phyloP scores from a whole-genome alignment of 2,797 vertebrate genomes.

The Microctenopoma steveboyesi region DNA sequence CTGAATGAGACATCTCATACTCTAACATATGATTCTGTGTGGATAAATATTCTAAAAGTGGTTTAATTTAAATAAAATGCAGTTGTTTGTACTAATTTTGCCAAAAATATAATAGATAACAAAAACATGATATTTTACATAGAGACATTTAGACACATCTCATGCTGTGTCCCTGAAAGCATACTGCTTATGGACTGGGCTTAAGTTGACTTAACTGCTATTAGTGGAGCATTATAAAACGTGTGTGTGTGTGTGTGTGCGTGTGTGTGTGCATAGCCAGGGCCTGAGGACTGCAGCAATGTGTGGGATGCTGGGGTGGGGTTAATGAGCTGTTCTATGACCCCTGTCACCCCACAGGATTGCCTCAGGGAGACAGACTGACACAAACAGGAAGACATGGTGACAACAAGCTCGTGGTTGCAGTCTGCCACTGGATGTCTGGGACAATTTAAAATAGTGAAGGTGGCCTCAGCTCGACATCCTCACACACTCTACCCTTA shows the following conservation, averaged over 20 bases:
- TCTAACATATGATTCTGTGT: constrained; percentile 4
- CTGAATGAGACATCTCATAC: constrained; percentile 39
- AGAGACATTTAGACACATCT: constrained; percentile 36
- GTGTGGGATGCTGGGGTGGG: constrained; percentile 79
- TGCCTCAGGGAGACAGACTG: constrained; percentile 70
- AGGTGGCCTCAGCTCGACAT: constrained; percentile 15
- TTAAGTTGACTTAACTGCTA: constrained; percentile 79
- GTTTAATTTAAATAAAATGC: not conserved
- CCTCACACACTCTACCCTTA: not conserved
- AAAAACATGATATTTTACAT: not conserved
- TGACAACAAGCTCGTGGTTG: constrained; percentile 69
- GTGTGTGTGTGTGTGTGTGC: constrained; percentile 51
- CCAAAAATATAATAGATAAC: not conserved
- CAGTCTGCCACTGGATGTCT: constrained; percentile 50
- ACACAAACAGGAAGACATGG: constrained; percentile 80
- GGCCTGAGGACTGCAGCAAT: constrained; percentile 74
- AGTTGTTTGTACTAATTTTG: constrained; percentile 1
- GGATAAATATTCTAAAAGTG: constrained; percentile 1
- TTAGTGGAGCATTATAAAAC: constrained; percentile 78
- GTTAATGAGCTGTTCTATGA: constrained; percentile 84
- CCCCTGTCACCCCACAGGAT: constrained; percentile 76
- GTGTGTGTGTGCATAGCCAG: constrained; percentile 36
- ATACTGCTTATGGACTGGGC: constrained; percentile 55
- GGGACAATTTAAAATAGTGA: constrained; percentile 34
- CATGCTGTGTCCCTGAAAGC: constrained; percentile 62